Evolutionary conservation across 2,113 vertebrate species (phyloP).

Genomic region (Prolemur simus): DNA sequence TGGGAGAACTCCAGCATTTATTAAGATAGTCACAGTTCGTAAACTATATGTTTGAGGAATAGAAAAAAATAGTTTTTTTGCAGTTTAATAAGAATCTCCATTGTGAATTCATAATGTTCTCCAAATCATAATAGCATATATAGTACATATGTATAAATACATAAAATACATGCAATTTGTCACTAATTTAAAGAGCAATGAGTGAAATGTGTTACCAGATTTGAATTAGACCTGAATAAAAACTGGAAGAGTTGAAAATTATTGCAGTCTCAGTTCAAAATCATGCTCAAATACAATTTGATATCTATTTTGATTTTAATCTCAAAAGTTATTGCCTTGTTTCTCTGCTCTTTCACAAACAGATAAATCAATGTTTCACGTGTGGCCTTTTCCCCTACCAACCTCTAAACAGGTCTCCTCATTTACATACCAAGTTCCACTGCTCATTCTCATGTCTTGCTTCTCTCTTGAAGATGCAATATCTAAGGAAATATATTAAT

Average conservation of each 20-base stretch:
- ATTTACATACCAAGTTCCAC: background rate
- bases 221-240: background rate
- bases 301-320: conserved; percentile 11
- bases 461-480: background rate
- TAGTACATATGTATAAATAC: background rate
- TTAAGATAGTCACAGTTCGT: conserved; percentile 11
- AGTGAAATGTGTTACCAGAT: background rate
- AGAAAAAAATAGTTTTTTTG: background rate
- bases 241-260: conserved; percentile 15
- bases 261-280: conserved; percentile 3
- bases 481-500: background rate
- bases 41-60: background rate
- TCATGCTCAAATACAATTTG: background rate
- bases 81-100: background rate
- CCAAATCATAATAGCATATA: background rate
- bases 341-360: background rate
- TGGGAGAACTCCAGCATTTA: background rate
- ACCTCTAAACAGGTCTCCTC: background rate
- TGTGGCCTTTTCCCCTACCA: background rate
- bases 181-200: background rate
- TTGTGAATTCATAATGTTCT: conserved; percentile 21
- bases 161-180: background rate
- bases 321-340: background rate
- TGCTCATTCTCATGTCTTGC: background rate
- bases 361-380: background rate